Evolutionary conservation across 1,140 invertebrate species (phyloP).

Genomic region (Drosophila melanogaster): DNA sequence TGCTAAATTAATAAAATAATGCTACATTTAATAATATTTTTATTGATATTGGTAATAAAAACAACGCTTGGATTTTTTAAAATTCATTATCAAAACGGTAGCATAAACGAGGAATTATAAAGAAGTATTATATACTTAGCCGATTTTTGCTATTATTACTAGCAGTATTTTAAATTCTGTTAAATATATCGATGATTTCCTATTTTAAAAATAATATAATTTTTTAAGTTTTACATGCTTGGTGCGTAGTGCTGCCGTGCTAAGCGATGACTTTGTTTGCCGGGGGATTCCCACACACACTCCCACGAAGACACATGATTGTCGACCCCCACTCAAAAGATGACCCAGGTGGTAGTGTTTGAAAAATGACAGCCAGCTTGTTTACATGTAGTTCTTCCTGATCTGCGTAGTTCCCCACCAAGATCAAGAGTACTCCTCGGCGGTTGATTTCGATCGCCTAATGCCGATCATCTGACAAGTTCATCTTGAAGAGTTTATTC

Average conservation of each 20-base stretch:
- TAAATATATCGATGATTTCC: no score
- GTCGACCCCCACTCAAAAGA: slow-evolving; percentile 25
- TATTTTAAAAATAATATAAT: no score
- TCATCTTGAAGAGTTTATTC: slow-evolving; percentile 83
- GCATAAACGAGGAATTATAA: no score
- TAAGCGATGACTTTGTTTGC: slow-evolving; percentile 19
- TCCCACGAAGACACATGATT: slow-evolving; percentile 34
- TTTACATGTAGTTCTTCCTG: slow-evolving; percentile 44
- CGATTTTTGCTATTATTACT: no score
- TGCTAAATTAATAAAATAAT: no score
- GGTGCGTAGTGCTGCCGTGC: slow-evolving; percentile 4
- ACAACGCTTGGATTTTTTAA: no score
- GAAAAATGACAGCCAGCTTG: not conserved
- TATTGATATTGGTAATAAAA: no score
- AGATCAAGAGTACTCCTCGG: slow-evolving; percentile 19
- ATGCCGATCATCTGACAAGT: slow-evolving; percentile 67
- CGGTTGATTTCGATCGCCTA: slow-evolving; percentile 13
- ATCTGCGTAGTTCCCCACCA: slow-evolving; percentile 50
- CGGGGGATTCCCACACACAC: slow-evolving; percentile 57
- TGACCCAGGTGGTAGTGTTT: slow-evolving; percentile 12
- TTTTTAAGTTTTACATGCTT: not conserved
- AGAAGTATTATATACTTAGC: no score
- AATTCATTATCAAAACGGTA: no score
- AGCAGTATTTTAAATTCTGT: no score
- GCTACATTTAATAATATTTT: no score